Percentiles rank a stretch among this genome's conserved stretches.
These are phyloP conservation scores for Epizoanthus fatuus DNA, from an alignment of 92 coral and sea anemone species.

Conservation along the genomic window DNA sequence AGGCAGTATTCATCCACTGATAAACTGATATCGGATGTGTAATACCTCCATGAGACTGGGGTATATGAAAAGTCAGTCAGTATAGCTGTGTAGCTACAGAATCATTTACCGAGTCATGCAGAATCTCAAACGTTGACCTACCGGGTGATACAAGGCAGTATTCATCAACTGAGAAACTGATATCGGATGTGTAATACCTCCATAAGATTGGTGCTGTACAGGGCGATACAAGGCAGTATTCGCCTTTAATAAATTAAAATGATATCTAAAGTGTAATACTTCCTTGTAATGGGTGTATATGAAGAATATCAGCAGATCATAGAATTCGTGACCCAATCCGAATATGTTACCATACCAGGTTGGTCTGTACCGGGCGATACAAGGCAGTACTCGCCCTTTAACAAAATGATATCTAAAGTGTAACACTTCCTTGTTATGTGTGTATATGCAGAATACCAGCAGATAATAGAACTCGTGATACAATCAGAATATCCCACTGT, in stretches of 20 bases:
- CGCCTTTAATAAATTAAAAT: background rate
- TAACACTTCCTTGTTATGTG: background rate
- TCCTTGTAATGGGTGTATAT: no score
- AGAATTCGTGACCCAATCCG: conserved; percentile 25
- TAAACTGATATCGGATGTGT: conserved; percentile 26
- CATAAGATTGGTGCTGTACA: no score
- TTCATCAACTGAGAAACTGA: background rate
- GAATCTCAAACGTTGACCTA: conserved; percentile 29
- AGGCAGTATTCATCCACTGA: background rate
- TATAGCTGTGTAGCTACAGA: background rate
- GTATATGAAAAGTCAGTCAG: no score
- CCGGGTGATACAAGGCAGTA: conserved; percentile 1
- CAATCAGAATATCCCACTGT: conserved; percentile 4
- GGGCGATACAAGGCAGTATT: no score
- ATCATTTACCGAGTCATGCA: conserved; percentile 11
- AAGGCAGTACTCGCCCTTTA: background rate
- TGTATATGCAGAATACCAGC: no score
- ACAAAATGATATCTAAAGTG: conserved; percentile 9
- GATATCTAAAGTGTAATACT: conserved; percentile 7
- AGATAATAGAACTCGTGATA: background rate
- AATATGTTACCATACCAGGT: background rate
- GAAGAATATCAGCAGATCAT: no score
- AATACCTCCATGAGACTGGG: background rate
- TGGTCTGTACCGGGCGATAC: conserved; percentile 2
- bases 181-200: background rate